These are phyloP conservation scores for Drosophila aff. DNA, from an alignment of 1,140 invertebrate species.

Conservation along the genomic window DNA sequence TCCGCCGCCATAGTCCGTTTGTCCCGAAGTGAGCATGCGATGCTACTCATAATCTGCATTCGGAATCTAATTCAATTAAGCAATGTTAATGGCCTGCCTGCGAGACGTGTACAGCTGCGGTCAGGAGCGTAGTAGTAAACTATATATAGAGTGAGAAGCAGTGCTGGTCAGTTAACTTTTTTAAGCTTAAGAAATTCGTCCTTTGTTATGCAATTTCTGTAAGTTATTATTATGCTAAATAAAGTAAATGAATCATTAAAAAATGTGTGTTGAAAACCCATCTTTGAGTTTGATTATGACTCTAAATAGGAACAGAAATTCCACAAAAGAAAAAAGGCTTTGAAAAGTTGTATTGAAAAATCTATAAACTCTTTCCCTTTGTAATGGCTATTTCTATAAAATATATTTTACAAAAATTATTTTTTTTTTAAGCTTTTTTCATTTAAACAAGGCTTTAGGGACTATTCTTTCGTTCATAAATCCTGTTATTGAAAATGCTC, in stretches of 20 bases:
- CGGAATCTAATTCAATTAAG: conserved; percentile 80
- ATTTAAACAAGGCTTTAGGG: neutral
- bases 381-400: too few relatives aligned
- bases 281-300: neutral
- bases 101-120: conserved; percentile 63
- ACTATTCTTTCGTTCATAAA: neutral
- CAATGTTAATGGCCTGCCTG: conserved; percentile 77
- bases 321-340: too few relatives aligned
- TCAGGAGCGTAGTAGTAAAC: conserved; percentile 32
- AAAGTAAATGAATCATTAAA: neutral
- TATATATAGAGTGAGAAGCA: conserved; percentile 5
- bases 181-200: neutral
- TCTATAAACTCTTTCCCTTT: neutral
- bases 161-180: neutral
- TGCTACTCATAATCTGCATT: conserved; percentile 75
- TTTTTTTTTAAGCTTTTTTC: neutral
- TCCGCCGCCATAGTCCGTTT: conserved; percentile 18
- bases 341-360: neutral
- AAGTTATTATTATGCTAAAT: neutral
- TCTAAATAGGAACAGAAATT: neutral
- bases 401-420: neutral
- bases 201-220: too few relatives aligned
- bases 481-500: conserved; percentile 11
- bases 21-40: conserved; percentile 53
- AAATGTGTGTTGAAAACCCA: too few relatives aligned